Conservation (phyloP, 2,888 invertebrate species). For the Endomychus coccineus region DNA sequence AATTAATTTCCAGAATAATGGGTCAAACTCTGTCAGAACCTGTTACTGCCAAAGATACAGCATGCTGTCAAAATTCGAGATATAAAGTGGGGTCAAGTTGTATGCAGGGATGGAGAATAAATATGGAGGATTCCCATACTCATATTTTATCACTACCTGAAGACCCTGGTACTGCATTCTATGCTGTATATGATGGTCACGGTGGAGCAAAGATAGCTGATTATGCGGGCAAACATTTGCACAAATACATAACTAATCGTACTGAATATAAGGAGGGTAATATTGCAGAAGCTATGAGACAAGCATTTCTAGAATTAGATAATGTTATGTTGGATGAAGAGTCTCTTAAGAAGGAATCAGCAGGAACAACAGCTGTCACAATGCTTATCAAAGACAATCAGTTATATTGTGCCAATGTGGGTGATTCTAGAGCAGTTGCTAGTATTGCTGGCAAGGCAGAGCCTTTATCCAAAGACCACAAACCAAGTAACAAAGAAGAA, state of each 20-base stretch:
- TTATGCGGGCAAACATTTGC: conserved; percentile 90
- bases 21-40: conserved; percentile 97
- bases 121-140: conserved; percentile 99
- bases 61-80: conserved; percentile 67
- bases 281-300: conserved; percentile 75
- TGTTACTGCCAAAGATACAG: conserved; percentile 80
- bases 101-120: conserved; percentile 99
- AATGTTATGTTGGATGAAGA: conserved; percentile 87
- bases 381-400: conserved; percentile 76
- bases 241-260: conserved; percentile 80
- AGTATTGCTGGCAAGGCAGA: conserved; percentile 71
- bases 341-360: conserved; percentile 81
- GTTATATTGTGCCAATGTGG: conserved; percentile 93
- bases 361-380: conserved; percentile 90
- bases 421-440: conserved; percentile 92
- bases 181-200: conserved; percentile 96
- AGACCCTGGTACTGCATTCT: conserved; percentile 86
- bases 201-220: conserved; percentile 73
- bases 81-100: conserved; percentile 88
- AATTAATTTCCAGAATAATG: conserved; percentile 52
- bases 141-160: conserved; percentile 88
- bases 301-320: conserved; percentile 83
- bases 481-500: conserved; percentile 83
- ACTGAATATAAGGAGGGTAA: conserved; percentile 78
- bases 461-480: conserved; percentile 85